Base-by-base conservation (phyloP, 2,113 vertebrate species). In the Cheirogaleus medius region DNA sequence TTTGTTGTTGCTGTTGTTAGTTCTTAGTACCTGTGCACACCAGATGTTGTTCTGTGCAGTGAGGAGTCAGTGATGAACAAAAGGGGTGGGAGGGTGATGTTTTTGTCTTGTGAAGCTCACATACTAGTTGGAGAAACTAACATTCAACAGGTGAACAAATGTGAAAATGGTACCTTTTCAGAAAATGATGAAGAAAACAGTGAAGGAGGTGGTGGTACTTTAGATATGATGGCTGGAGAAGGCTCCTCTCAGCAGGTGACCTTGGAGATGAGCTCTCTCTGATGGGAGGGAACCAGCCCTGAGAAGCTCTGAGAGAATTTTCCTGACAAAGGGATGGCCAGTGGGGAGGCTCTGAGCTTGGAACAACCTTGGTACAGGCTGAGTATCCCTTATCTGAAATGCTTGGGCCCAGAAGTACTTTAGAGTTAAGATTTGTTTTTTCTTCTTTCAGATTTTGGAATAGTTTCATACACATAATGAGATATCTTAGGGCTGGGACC, bases 61-160 rank as follows among this genome's bases (percentile, higher is more conserved):
- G 4, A 5, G 23, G 66, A 66, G 25, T 66, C 44, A 54, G 1
- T 5, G 39, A 9, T 15, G 52, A 47, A 82, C 71, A 14, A 32
- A 42, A n/a, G 1, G 34, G 29, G n/a, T n/a, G 4, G 1, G 6
- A 47, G 47, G 7, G 6, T 15, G 3, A 1, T 44, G 15, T 44
- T 69, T 32, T 84, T 78, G 6, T 34, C 47, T 74, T 29, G 27
- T 42, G 64, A 60, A 66, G 34, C n/a, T 87, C 54, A 2, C 1
- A 63, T 32, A 29, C 13, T 52, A 17, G 34, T 74, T 69, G 21
- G 9, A 60, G 63, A 58, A 78, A 81, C 15, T 47, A 52, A 73
- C 9, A n/a, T 42, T 13, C 58, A 81, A 7, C 14, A 52, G 37
- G 7, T 34, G 54, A 86, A 69, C 39, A 44, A 7, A 15, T 23